Evolutionary conservation across 2,888 invertebrate species (phyloP).

Genomic region (Metellina segmentata): DNA sequence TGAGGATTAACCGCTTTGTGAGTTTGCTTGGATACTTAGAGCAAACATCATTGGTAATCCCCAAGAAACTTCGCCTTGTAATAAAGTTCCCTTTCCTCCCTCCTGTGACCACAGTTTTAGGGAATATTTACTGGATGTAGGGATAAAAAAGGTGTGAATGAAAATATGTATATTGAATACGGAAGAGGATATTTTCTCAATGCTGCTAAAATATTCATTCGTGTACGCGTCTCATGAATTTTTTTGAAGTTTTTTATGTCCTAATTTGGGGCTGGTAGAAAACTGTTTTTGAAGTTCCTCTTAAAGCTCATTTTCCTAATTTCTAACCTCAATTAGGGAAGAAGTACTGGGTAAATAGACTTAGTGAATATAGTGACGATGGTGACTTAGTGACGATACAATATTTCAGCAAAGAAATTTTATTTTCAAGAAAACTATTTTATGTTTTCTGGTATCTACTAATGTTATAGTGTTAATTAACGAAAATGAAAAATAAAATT

Average conservation of each 20-base stretch:
- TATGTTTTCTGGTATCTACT: too few species aligned
- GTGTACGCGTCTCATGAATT: not conserved
- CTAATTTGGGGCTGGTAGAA: not conserved
- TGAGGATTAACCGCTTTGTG: not conserved
- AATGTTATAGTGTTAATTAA: too few species aligned
- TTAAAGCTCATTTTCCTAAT: not conserved
- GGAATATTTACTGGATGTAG: not conserved
- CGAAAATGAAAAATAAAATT: too few species aligned
- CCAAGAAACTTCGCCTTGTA: constrained; percentile 13
- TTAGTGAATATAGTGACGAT: not conserved
- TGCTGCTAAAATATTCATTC: too few species aligned
- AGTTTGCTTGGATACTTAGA: constrained; percentile 31
- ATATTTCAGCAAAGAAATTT: too few species aligned
- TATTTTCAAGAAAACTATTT: too few species aligned
- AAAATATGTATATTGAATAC: not conserved
- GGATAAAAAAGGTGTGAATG: not conserved
- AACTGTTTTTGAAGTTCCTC: not conserved
- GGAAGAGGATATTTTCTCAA: not conserved
- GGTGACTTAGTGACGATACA: not conserved
- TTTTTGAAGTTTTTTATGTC: not conserved
- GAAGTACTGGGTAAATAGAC: not conserved
- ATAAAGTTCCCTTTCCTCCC: not conserved
- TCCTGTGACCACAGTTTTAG: not conserved
- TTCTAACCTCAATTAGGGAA: not conserved
- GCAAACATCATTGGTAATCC: constrained; percentile 27